A percentile compares a stretch with the other conserved stretches of the same genome.
Evolutionary conservation across 2,797 vertebrate genomes (phyloP).

Genomic region (Chrosomus eos): DNA sequence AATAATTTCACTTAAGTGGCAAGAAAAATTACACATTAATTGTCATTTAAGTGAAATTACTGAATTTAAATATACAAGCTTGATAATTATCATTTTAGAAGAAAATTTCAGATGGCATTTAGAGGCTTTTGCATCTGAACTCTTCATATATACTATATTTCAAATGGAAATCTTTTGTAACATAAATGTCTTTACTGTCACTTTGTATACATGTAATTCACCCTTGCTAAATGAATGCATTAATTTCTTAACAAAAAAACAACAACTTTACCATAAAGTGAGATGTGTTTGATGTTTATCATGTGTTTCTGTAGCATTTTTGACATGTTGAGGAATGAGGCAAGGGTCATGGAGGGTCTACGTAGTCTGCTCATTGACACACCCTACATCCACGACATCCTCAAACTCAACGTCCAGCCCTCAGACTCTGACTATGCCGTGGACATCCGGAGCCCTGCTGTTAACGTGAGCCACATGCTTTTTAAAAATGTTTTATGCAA

Average conservation of each 20-base stretch:
- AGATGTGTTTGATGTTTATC: not conserved
- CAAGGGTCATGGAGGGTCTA: constrained; percentile 94
- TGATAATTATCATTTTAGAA: too few relatives aligned
- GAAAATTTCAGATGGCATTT: too few relatives aligned
- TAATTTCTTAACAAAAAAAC: not conserved
- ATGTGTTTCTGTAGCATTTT: constrained; percentile 80
- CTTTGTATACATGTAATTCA: not conserved
- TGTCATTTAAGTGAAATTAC: too few relatives aligned
- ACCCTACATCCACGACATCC: constrained; percentile 87
- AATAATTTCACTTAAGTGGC: too few relatives aligned
- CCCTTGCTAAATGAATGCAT: not conserved
- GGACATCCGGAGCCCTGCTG: constrained; percentile 90
- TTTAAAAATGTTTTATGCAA: too few relatives aligned
- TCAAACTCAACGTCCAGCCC: constrained; percentile 93
- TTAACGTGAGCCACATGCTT: constrained; percentile 80
- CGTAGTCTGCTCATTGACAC: constrained; percentile 91
- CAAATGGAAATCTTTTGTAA: not conserved
- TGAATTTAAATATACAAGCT: too few relatives aligned
- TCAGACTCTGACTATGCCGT: constrained; percentile 94
- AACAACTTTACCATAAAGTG: not conserved
- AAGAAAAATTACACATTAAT: too few relatives aligned
- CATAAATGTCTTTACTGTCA: not conserved
- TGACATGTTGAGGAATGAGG: constrained; percentile 91
- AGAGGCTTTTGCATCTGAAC: too few relatives aligned
- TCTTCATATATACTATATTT: too few relatives aligned